phyloP scores from a whole-genome alignment of 2,797 vertebrate genomes.

The Carduelis carduelis region DNA sequence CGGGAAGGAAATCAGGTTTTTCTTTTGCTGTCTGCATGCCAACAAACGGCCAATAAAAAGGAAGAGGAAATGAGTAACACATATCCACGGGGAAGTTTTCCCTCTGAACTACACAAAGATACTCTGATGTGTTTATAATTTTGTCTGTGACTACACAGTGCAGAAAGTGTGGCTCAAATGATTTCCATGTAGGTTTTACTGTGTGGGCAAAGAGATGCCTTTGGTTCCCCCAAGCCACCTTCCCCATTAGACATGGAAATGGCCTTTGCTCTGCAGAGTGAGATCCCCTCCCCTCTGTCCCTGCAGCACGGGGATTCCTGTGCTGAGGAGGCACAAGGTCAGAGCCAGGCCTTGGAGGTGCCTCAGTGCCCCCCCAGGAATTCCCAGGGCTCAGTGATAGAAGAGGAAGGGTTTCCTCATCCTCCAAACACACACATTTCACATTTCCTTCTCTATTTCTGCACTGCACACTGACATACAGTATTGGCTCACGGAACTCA shows the following conservation, averaged over 20 bases:
- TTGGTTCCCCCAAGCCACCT: not conserved
- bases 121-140: not conserved
- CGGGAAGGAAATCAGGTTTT: conserved; percentile 54
- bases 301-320: not conserved
- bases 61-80: conserved; percentile 63
- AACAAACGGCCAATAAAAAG: conserved; percentile 37
- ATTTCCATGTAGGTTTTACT: not conserved
- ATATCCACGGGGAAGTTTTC: not conserved
- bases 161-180: not conserved
- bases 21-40: conserved; percentile 18
- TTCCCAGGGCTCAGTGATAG: rapidly evolving
- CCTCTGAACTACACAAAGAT: not conserved
- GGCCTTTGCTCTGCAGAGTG: not conserved
- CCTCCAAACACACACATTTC: not conserved
- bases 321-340: not conserved
- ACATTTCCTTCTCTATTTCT: not conserved
- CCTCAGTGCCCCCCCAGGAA: not conserved
- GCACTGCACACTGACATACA: not conserved
- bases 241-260: rapidly evolving
- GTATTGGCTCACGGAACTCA: not conserved
- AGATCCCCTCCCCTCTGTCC: not conserved
- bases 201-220: not conserved
- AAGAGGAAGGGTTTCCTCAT: not conserved
- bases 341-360: not conserved
- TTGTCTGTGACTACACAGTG: not conserved